Percentiles rank a stretch among this genome's conserved stretches.
Evolutionary conservation across 64 coral and sea anemone species (phyloP).

Genomic region (Astreopora myriophthalma): DNA sequence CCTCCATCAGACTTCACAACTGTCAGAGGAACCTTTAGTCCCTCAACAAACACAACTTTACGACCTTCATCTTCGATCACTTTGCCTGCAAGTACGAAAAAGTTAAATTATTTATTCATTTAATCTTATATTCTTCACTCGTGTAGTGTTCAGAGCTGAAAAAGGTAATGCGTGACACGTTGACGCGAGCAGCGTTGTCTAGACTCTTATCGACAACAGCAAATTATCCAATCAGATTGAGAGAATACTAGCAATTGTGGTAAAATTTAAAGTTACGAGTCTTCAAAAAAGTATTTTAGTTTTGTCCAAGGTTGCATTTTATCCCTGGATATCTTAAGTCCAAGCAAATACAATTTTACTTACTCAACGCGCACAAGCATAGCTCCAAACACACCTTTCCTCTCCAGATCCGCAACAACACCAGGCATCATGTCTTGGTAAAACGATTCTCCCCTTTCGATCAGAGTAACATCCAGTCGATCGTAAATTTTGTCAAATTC

Average conservation of each 20-base stretch:
- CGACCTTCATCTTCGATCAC: slow-evolving; percentile 88
- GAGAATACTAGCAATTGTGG: too few relatives aligned
- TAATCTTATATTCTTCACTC: neutral
- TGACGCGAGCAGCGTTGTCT: too few relatives aligned
- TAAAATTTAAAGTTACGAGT: too few relatives aligned
- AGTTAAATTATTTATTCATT: neutral
- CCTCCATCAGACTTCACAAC: slow-evolving; percentile 98
- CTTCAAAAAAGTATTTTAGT: too few relatives aligned
- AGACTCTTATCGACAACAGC: too few relatives aligned
- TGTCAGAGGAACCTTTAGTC: slow-evolving; percentile 79
- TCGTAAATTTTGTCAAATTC: slow-evolving; percentile 97
- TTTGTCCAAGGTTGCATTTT: too few relatives aligned
- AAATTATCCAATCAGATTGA: too few relatives aligned
- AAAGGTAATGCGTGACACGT: too few relatives aligned
- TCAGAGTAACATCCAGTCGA: slow-evolving; percentile 83
- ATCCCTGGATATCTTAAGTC: too few relatives aligned
- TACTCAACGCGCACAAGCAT: too few relatives aligned
- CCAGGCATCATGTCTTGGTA: slow-evolving; percentile 87
- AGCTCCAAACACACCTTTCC: slow-evolving; percentile 44
- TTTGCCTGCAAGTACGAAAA: slow-evolving; percentile 46
- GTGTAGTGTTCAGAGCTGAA: too few relatives aligned
- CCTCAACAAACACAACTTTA: slow-evolving; percentile 89
- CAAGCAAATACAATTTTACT: too few relatives aligned
- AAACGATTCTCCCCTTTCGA: slow-evolving; percentile 97
- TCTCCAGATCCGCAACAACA: slow-evolving; percentile 78